Percentiles rank a stretch among this genome's conserved stretches.
Evolutionary conservation across 2,888 invertebrate species (phyloP).

Genomic region (Caradrina clavipalpis): DNA sequence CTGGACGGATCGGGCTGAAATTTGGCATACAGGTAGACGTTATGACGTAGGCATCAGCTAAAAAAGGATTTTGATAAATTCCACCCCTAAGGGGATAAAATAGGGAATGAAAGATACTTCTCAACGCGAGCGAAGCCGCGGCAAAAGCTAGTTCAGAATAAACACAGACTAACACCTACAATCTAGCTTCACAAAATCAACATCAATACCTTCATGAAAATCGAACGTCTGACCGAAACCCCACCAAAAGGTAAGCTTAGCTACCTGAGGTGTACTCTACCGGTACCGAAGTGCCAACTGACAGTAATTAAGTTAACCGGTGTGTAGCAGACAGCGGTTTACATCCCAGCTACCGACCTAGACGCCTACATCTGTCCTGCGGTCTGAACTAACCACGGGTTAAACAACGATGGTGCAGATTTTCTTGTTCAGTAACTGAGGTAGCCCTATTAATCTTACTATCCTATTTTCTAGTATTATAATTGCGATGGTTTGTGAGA

Average conservation of each 20-base stretch:
- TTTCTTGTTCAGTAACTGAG: constrained; percentile 1
- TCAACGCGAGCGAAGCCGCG: too few relatives aligned
- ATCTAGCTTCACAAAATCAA: constrained; percentile 16
- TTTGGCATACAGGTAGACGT: too few relatives aligned
- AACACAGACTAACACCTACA: neutral
- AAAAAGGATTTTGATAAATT: too few relatives aligned
- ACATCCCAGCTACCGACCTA: constrained; percentile 18
- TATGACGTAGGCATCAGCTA: too few relatives aligned
- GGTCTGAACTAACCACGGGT: constrained; percentile 27
- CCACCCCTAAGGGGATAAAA: too few relatives aligned
- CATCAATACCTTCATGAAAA: constrained; percentile 26
- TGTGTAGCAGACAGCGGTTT: constrained; percentile 41
- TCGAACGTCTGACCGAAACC: constrained; percentile 20
- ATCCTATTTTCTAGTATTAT: too few relatives aligned
- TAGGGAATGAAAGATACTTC: too few relatives aligned
- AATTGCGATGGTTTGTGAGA: too few relatives aligned
- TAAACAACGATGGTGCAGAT: constrained; percentile 12
- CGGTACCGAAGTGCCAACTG: constrained; percentile 36
- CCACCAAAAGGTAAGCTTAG: constrained; percentile 32
- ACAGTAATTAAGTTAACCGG: constrained; percentile 52
- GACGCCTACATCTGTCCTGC: constrained; percentile 27
- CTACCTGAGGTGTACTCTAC: constrained; percentile 24
- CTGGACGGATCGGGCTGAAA: too few relatives aligned
- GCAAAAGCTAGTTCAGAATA: too few relatives aligned
- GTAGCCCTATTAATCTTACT: too few relatives aligned